A percentile compares a stretch with the other conserved stretches of the same genome.
phyloP scores from a whole-genome alignment of 1,140 invertebrate species.

The Centruroides sculpturatus region DNA sequence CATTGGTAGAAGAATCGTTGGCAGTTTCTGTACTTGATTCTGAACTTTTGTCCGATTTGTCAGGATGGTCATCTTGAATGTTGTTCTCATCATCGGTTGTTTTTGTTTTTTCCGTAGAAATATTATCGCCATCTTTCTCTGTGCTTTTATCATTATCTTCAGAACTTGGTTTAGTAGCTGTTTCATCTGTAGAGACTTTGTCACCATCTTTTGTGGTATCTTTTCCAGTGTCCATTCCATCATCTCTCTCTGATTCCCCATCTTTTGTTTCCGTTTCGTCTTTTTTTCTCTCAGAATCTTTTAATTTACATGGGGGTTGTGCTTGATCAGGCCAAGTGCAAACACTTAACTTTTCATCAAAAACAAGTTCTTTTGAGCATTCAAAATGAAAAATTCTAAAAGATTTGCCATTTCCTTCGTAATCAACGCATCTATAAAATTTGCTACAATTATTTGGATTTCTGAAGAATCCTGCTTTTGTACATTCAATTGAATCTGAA shows the following conservation, averaged over 20 bases:
- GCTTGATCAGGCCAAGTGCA: constrained; percentile 21
- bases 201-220: neutral
- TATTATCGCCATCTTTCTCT: too few species aligned
- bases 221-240: neutral
- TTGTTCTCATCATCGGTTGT: too few species aligned
- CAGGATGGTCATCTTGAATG: too few species aligned
- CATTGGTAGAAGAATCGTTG: too few species aligned
- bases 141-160: too few species aligned
- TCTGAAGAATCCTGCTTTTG: constrained; percentile 45
- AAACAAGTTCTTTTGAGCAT: constrained; percentile 27
- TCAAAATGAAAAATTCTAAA: constrained; percentile 35
- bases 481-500: constrained; percentile 28
- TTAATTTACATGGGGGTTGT: constrained; percentile 12
- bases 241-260: too few species aligned
- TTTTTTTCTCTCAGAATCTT: constrained; percentile 33
- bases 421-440: constrained; percentile 39
- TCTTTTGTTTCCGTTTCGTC: constrained; percentile 15
- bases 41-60: too few species aligned
- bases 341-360: constrained; percentile 25
- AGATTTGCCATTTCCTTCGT: constrained; percentile 18
- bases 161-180: too few species aligned
- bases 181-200: too few species aligned
- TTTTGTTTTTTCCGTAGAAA: too few species aligned
- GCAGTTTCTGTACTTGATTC: too few species aligned
- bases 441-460: constrained; percentile 42